Evolutionary conservation across 2,888 invertebrate species (phyloP).

Genomic region (Phalangium opilio): DNA sequence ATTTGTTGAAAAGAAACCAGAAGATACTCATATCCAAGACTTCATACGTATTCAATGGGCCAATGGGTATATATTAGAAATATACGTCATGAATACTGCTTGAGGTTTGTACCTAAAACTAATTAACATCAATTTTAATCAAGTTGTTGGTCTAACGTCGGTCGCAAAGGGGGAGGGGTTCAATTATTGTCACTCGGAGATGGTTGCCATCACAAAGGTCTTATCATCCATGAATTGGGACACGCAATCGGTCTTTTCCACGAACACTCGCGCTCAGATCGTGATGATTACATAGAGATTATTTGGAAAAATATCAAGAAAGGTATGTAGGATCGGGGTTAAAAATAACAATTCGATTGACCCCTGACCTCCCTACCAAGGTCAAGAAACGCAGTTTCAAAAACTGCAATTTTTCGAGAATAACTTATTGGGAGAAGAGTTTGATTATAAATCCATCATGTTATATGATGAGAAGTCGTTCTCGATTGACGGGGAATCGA

Average conservation of each 20-base stretch:
- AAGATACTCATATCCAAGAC: no score
- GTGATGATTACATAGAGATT: constrained; percentile 27
- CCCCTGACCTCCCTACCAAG: constrained; percentile 3
- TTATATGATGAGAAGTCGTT: constrained; percentile 35
- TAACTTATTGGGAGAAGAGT: constrained; percentile 27
- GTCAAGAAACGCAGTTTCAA: constrained; percentile 12
- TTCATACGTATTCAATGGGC: no score
- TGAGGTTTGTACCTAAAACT: no score
- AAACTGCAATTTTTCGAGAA: constrained; percentile 23
- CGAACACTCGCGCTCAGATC: constrained; percentile 28
- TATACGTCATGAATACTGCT: no score
- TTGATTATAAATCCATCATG: constrained; percentile 35
- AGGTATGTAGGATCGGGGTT: constrained; percentile 11
- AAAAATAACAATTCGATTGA: no score
- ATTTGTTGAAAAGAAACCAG: no score
- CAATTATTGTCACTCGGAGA: constrained; percentile 28
- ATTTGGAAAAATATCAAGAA: constrained; percentile 14
- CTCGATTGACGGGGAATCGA: constrained; percentile 26
- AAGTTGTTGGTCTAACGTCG: constrained; percentile 14
- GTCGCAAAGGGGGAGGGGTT: constrained; percentile 23
- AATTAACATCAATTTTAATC: no score
- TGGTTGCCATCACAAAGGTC: constrained; percentile 28
- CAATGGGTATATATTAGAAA: no score
- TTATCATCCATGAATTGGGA: constrained; percentile 28
- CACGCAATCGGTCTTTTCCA: constrained; percentile 29